Evolutionary conservation across 2,888 invertebrate genomes (phyloP), one percentile per base, ranked within the genome.

Genomic region (Stomorhina lunata): DNA sequence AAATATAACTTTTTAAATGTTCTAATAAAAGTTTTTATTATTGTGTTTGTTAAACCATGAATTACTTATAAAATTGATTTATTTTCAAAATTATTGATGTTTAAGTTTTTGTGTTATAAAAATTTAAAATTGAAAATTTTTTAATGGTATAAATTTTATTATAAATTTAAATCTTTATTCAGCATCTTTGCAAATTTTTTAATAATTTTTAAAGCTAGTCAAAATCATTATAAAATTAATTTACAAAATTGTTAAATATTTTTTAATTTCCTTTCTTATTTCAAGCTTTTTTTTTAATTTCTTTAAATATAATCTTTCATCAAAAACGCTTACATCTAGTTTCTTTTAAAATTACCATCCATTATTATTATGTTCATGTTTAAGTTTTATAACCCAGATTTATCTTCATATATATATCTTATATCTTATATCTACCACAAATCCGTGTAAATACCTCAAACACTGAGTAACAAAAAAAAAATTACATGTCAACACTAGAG

Each of bases 401-500:
- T 53, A 69, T 78, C 45, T 45, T 1, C 27, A 5, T 20, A 45
- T 32, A 25, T 5, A 25, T 15, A 48, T 76, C 55, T 43, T 66
- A 15, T 57, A n/a, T n/a, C n/a, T n/a, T n/a, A n/a, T n/a, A n/a
- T n/a, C n/a, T n/a, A n/a, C n/a, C n/a, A n/a, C n/a, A n/a, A n/a
- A n/a, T n/a, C n/a, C n/a, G n/a, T n/a, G n/a, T 45, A 48, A 59
- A 65, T 63, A 37, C 40, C 69, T 45, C 37, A 71, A 65, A 48
- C 25, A 63, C 17, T 32, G 27, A 45, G 63, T 71, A 48, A n/a
- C n/a, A n/a, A n/a, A n/a, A n/a, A n/a, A n/a, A n/a, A 79, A 72
- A 65, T 79, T 79, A 79, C 65, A 72, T 79, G 59, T 72, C 72
- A 79, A 79, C 72, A 66, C 29, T 57, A 43, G n/a, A n/a, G n/a